Evolutionary conservation across 1,140 invertebrate genomes (phyloP).

Genomic region (Diachasmimorpha longicaudata): DNA sequence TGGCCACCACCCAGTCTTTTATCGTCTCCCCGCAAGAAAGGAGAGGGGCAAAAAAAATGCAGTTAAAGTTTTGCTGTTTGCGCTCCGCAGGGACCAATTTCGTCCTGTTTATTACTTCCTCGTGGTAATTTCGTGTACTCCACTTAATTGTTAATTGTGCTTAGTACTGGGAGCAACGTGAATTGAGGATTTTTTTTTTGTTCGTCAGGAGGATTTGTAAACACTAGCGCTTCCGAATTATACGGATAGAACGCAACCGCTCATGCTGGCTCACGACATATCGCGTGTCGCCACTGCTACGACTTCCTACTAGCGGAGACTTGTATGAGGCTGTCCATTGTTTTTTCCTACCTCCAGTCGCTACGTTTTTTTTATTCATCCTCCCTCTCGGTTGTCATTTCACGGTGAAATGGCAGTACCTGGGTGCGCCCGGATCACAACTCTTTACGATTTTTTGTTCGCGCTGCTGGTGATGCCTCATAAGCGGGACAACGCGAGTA

Average conservation of each 20-base stretch:
- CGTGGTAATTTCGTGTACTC: neutral
- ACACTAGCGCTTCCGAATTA: neutral
- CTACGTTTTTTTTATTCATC: neutral
- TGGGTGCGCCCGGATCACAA: neutral
- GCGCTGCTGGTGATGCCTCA: neutral
- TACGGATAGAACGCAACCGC: slow-evolving; percentile 1
- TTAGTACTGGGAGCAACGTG: neutral
- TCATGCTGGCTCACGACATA: slow-evolving; percentile 3
- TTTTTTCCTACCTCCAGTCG: neutral
- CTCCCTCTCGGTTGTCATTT: neutral
- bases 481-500: neutral
- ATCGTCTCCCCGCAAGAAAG: neutral
- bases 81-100: neutral
- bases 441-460: neutral
- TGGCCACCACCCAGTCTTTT: neutral
- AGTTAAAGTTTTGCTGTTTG: neutral
- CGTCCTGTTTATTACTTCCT: neutral
- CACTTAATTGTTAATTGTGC: neutral
- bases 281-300: slow-evolving; percentile 18
- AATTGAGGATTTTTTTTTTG: neutral
- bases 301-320: slow-evolving; percentile 15
- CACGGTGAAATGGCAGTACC: neutral
- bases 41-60: neutral
- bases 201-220: too few species aligned
- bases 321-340: neutral